These are phyloP conservation scores for Esox lucius DNA, from an alignment of 2,797 vertebrate species.

Conservation along the genomic window DNA sequence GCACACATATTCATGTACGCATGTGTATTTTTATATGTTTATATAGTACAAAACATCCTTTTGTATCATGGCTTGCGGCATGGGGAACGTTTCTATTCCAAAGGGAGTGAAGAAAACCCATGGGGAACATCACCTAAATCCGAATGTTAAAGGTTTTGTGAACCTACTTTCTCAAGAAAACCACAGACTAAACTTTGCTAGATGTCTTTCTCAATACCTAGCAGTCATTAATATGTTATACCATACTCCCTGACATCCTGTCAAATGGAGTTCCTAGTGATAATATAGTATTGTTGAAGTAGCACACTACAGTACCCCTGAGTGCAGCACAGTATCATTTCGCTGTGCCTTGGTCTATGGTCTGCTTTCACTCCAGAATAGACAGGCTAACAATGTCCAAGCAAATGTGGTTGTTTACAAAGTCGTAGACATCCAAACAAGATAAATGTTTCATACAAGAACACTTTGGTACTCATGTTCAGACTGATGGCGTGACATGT, in stretches of 20 bases:
- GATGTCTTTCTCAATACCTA: slow-evolving; percentile 1
- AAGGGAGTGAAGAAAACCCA: not conserved
- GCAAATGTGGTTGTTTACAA: not conserved
- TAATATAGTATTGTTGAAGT: not conserved
- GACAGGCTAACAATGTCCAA: not conserved
- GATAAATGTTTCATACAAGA: not conserved
- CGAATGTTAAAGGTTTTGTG: not conserved
- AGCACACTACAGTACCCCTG: not conserved
- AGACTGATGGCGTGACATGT: not conserved
- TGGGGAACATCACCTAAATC: not conserved
- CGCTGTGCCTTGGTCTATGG: not conserved
- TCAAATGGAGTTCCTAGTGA: not conserved
- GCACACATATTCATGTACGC: not conserved
- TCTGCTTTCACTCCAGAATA: not conserved
- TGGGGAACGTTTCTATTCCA: not conserved
- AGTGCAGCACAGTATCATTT: not conserved
- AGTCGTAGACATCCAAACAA: not conserved
- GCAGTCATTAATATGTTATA: not conserved
- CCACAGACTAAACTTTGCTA: not conserved
- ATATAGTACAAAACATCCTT: not conserved
- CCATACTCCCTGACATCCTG: not conserved
- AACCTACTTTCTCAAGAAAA: not conserved
- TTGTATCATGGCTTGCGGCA: not conserved
- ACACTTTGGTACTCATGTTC: not conserved
- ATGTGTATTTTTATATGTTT: not conserved